These are phyloP conservation scores for Poecile atricapillus DNA, from an alignment of 2,113 vertebrate genomes.

Conservation along the genomic window DNA sequence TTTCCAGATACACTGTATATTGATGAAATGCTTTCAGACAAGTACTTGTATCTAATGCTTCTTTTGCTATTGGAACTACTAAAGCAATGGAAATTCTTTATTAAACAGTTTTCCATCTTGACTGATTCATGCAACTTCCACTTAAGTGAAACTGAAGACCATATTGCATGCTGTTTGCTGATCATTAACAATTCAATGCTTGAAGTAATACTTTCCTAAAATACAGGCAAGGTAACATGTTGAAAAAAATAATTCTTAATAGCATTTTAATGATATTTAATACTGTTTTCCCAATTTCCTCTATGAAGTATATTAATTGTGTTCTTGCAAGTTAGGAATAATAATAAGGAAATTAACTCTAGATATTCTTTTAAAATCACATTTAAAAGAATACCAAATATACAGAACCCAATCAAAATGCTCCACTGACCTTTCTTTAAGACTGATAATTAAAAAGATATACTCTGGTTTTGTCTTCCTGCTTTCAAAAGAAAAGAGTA, in stretches of 20 bases:
- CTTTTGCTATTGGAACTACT: background rate
- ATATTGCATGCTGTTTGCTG: background rate
- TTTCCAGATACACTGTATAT: background rate
- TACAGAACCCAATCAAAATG: background rate
- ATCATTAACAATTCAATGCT: fast-evolving
- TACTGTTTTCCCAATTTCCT: background rate
- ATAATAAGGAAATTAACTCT: background rate
- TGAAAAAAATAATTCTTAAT: background rate
- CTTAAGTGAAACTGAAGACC: background rate
- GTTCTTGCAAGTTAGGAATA: background rate
- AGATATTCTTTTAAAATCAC: background rate
- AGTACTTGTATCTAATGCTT: background rate
- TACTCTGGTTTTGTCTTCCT: background rate
- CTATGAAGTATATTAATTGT: background rate
- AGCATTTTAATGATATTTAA: background rate
- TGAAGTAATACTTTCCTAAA: background rate
- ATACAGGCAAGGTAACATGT: background rate
- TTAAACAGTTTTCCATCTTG: background rate
- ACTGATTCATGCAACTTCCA: background rate
- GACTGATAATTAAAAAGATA: background rate
- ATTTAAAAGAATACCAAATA: background rate
- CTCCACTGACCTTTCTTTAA: background rate
- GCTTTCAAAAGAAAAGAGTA: background rate
- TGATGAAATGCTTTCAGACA: background rate
- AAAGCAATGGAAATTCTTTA: background rate